These are phyloP conservation scores for Pseudoatta argentina DNA, from an alignment of 1,140 invertebrate genomes.

Conservation along the genomic window DNA sequence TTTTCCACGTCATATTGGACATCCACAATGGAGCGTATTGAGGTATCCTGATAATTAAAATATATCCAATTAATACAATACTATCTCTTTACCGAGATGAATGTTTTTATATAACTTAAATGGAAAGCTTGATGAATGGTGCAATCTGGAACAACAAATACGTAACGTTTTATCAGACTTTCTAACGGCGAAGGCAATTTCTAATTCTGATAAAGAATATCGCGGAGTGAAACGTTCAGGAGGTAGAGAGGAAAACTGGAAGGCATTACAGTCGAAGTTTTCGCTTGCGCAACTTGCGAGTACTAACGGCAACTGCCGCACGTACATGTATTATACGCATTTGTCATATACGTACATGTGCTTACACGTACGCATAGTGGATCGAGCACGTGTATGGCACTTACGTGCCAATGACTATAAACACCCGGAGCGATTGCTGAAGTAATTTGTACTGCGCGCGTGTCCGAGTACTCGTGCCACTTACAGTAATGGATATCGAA, in stretches of 20 bases:
- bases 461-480: constrained; percentile 67
- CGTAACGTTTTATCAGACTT: constrained; percentile 23
- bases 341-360: constrained; percentile 39
- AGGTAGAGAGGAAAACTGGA: constrained; percentile 17
- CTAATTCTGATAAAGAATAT: constrained; percentile 39
- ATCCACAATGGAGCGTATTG: not conserved
- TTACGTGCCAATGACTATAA: constrained; percentile 75
- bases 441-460: constrained; percentile 72
- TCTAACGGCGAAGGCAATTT: constrained; percentile 22
- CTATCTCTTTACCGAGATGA: not conserved
- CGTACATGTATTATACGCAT: constrained; percentile 33
- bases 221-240: constrained; percentile 8
- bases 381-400: constrained; percentile 58
- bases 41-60: not conserved
- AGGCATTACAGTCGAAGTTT: constrained; percentile 55
- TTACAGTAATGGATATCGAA: constrained; percentile 67
- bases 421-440: constrained; percentile 60
- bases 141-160: constrained; percentile 2
- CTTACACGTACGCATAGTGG: constrained; percentile 13
- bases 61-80: not conserved
- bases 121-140: not conserved
- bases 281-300: constrained; percentile 66
- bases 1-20: not conserved
- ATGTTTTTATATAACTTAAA: not conserved
- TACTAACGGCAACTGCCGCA: constrained; percentile 62